Base-by-base conservation (phyloP, 2,113 vertebrate species). In the Planiliza haematocheilus region DNA sequence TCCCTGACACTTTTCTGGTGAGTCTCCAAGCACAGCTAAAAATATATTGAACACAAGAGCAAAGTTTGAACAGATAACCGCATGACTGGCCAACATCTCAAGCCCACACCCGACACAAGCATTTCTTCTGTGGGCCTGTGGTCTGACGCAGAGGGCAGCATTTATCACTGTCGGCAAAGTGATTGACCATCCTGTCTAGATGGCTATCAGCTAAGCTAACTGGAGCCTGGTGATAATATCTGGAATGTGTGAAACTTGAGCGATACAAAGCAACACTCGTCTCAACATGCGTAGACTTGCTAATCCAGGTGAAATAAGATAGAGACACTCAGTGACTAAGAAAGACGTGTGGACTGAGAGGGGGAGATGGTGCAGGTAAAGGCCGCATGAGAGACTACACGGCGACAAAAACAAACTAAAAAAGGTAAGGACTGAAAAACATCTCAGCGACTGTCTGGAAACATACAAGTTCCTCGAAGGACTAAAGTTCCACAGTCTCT, bases 171-270 rank as follows among this genome's bases (percentile, higher is more conserved):
- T 82, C 85, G 83, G 57, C 41, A 30, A 70, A 75, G 64, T 84
- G 73, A 88, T 60, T 75, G 80, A 85, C 78, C 21, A 20, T 12
- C 74, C 55, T 17, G 70, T 81, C 76, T 17, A 80, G 87, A 91
- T 90, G 51, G 43, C 56, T 82, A 87, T 89, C 89, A 75, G 42
- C 57, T 59, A 73, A 82, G 79, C 70, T 70, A 87, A 77, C 84
- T 2, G 52, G 71, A 84, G 78, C 17, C 70, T 36, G 39, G 65
- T 67, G 90, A 92, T 90, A 88, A 53, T 39, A 92, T 89, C 86
- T 83, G 87, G 89, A 91, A 93, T 93, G 83, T 80, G 78, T 77
- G 86, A 90, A 87, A 91, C 78, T 76, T 21, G 62, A 85, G 79
- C 68, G n/a, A 91, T 88, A 90, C 89, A 90, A 81, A 89, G 90